Percentiles rank a stretch among this genome's conserved stretches.
Conservation (phyloP, 2,113 vertebrate species). For the Archilochus colubris region DNA sequence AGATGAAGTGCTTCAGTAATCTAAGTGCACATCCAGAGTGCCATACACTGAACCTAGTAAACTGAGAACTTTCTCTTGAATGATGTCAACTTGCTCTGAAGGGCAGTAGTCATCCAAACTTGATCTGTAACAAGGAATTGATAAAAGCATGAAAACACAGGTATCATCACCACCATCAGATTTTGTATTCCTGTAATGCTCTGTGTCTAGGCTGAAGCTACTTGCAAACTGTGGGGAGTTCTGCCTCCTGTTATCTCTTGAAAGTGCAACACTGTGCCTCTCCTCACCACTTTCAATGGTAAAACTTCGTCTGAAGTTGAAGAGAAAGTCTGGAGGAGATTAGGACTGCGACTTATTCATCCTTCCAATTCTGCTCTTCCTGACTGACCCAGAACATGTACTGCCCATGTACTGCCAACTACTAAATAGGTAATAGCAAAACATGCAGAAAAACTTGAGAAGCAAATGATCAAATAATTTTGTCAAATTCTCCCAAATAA, state of each 20-base stretch:
- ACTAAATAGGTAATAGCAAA: background rate
- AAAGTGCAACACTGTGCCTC: background rate
- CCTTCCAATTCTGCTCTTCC: background rate
- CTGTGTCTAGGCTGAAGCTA: background rate
- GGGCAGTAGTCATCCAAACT: conserved; percentile 98
- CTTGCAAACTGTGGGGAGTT: background rate
- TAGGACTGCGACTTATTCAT: background rate
- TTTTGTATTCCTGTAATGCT: background rate
- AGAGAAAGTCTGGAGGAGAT: background rate
- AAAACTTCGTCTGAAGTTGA: background rate
- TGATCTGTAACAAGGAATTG: conserved; percentile 78
- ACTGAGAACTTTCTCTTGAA: conserved; percentile 85
- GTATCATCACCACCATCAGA: background rate
- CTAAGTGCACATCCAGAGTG: conserved; percentile 84
- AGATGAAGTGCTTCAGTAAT: conserved; percentile 74
- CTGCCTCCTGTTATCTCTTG: background rate
- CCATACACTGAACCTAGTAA: conserved; percentile 82
- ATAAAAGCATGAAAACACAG: background rate
- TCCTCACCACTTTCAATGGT: no score
- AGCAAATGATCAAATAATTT: background rate
- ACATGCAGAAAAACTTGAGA: background rate
- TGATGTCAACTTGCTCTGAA: conserved; percentile 88
- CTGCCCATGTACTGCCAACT: no score
- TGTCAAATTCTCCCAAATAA: background rate
- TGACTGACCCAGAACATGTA: background rate